These are phyloP conservation scores for Heliconius ismenius DNA, from an alignment of 2,888 invertebrate genomes.

Conservation along the genomic window DNA sequence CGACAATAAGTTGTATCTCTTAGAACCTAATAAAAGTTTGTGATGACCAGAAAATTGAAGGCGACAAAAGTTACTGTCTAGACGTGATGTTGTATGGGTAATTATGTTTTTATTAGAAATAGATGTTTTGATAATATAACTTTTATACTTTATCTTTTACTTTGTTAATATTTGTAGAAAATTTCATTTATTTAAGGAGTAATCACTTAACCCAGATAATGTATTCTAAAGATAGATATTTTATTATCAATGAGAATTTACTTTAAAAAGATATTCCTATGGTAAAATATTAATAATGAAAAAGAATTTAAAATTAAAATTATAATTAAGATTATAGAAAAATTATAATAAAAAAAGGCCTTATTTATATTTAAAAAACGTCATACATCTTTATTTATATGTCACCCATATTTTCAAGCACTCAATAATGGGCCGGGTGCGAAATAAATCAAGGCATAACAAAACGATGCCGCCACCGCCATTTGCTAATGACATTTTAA, in stretches of 20 bases:
- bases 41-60: conserved; percentile 20
- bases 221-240: too few species aligned
- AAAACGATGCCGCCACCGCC: conserved; percentile 31
- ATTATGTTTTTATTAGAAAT: background rate
- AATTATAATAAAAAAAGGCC: background rate
- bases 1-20: conserved; percentile 30
- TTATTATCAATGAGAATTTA: too few species aligned
- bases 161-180: too few species aligned
- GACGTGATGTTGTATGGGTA: background rate
- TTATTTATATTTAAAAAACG: conserved; percentile 4
- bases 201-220: too few species aligned
- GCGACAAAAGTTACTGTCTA: conserved; percentile 13
- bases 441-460: conserved; percentile 40
- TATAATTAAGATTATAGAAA: background rate
- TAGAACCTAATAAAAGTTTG: conserved; percentile 30
- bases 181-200: too few species aligned
- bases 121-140: background rate
- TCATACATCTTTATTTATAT: conserved; percentile 31
- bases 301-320: too few species aligned
- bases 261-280: too few species aligned
- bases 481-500: conserved; percentile 57
- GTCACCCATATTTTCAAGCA: conserved; percentile 33
- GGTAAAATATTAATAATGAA: background rate
- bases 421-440: conserved; percentile 35
- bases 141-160: too few species aligned